phyloP scores from a whole-genome alignment of 2,113 vertebrate species.

The Sprattus sprattus region DNA sequence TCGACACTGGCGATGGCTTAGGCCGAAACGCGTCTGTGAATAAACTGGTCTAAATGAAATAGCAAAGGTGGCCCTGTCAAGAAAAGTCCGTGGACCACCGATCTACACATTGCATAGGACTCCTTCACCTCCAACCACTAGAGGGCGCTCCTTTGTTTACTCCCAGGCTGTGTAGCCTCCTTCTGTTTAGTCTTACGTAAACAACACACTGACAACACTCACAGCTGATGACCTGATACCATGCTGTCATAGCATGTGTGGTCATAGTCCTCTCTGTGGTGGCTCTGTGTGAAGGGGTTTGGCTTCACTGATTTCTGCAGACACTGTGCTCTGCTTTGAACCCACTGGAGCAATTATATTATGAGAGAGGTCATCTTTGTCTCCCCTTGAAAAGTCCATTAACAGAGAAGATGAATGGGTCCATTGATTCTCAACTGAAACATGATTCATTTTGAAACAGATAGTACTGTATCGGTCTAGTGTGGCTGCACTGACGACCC shows the following conservation, averaged over 20 bases:
- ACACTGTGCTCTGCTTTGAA: background rate
- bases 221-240: background rate
- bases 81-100: background rate
- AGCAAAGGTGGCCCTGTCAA: too few relatives aligned
- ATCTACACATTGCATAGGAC: background rate
- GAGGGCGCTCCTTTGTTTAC: background rate
- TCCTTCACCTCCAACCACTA: background rate
- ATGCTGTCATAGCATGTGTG: background rate
- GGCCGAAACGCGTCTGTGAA: too few relatives aligned
- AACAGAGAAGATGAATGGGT: background rate
- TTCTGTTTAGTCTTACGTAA: background rate
- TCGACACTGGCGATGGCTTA: too few relatives aligned
- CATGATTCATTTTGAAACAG: background rate
- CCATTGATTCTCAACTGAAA: conserved; percentile 7
- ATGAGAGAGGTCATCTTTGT: conserved; percentile 10
- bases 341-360: background rate
- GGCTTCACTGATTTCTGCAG: background rate
- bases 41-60: too few relatives aligned
- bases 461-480: background rate
- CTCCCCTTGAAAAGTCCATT: conserved; percentile 12
- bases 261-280: background rate
- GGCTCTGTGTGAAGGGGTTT: background rate
- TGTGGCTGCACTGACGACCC: background rate
- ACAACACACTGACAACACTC: background rate
- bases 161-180: background rate